phyloP scores from a whole-genome alignment of 2,113 vertebrate species.

The Pluvianellus socialis region DNA sequence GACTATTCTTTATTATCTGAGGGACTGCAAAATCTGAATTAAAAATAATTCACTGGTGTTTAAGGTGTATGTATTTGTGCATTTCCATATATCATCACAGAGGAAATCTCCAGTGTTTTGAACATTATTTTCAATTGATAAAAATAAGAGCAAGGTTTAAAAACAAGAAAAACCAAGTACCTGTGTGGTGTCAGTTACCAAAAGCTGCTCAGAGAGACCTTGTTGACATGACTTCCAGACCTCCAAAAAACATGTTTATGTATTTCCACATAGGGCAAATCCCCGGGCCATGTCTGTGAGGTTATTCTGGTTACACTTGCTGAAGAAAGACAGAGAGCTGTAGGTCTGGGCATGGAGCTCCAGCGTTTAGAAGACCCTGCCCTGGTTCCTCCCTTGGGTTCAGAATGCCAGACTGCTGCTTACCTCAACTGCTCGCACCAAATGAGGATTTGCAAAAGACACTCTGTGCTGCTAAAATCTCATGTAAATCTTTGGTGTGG shows the following conservation, averaged over 20 bases:
- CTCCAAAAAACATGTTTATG: background rate
- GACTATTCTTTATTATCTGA: background rate
- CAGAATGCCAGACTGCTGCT: background rate
- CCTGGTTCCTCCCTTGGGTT: background rate
- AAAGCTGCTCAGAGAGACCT: background rate
- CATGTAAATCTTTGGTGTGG: background rate
- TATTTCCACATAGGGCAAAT: background rate
- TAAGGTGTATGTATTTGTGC: background rate
- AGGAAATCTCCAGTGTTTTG: background rate
- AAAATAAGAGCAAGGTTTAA: background rate
- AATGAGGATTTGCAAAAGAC: background rate
- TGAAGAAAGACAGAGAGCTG: background rate
- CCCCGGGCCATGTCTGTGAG: background rate
- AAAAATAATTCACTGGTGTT: background rate
- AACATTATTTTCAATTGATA: background rate
- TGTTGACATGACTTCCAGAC: background rate
- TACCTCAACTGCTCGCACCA: background rate
- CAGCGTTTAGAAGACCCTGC: rapidly evolving
- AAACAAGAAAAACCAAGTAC: background rate
- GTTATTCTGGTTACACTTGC: background rate
- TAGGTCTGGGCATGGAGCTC: background rate
- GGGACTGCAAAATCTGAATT: background rate
- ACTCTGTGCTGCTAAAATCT: background rate
- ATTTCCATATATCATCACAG: background rate
- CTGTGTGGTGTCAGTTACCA: background rate